Evolutionary conservation across 2,888 invertebrate species (phyloP).

Genomic region (Eupithecia pulchellata): DNA sequence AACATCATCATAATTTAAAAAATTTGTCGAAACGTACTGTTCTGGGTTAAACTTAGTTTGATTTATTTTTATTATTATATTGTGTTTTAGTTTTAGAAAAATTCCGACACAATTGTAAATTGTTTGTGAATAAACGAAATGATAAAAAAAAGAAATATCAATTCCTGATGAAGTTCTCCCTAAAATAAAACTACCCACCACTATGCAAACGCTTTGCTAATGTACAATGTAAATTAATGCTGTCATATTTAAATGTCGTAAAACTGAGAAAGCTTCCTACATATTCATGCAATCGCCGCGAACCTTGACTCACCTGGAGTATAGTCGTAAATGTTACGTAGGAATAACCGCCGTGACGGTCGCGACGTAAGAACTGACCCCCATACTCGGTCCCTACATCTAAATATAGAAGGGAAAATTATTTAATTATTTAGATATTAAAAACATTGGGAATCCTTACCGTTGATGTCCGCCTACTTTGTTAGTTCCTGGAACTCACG

Average conservation of each 20-base stretch:
- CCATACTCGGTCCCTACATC: too few species aligned
- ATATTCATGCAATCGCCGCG: conserved; percentile 41
- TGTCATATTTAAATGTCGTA: conserved; percentile 47
- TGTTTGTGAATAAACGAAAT: too few species aligned
- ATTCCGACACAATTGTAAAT: too few species aligned
- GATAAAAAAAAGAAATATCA: too few species aligned
- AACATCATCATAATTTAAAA: too few species aligned
- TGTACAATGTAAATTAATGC: conserved; percentile 46
- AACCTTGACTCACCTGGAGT: not conserved
- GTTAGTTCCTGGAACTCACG: too few species aligned
- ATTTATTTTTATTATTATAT: too few species aligned
- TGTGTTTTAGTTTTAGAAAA: too few species aligned
- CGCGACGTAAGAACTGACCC: not conserved
- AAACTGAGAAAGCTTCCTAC: conserved; percentile 43
- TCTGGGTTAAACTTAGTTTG: too few species aligned
- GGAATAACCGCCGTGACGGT: not conserved
- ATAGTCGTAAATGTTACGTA: not conserved
- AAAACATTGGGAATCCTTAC: too few species aligned
- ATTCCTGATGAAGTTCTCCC: not conserved
- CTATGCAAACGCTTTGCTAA: conserved; percentile 15
- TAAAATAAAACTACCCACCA: not conserved
- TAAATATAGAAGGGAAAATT: not conserved
- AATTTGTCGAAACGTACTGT: too few species aligned
- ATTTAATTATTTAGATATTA: not conserved
- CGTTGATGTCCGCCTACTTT: too few species aligned